A percentile compares a stretch with the other conserved stretches of the same genome.
Evolutionary conservation across 2,888 invertebrate species (phyloP).

Genomic region (Didymodactylos carnosus): DNA sequence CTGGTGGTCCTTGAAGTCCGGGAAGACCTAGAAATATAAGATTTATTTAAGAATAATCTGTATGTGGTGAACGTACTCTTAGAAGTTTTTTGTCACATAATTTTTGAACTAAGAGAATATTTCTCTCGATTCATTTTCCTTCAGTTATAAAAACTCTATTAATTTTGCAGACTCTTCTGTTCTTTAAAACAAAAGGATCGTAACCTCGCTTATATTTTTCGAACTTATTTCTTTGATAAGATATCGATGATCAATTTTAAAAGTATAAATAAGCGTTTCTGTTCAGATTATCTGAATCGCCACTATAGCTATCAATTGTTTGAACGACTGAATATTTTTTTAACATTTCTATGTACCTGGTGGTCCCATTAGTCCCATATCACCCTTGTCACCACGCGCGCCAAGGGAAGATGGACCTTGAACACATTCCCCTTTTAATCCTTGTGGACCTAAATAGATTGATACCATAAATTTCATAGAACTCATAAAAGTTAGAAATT

Average conservation of each 20-base stretch:
- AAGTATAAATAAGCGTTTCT: too few relatives aligned
- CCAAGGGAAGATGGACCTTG: not conserved
- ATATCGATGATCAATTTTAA: too few relatives aligned
- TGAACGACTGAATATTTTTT: conserved; percentile 8
- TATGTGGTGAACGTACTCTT: not conserved
- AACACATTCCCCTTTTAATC: not conserved
- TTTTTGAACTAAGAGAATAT: not conserved
- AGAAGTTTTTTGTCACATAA: too few relatives aligned
- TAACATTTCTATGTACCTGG: not conserved
- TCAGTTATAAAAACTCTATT: too few relatives aligned
- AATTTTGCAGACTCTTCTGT: too few relatives aligned
- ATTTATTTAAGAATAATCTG: not conserved
- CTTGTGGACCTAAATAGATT: not conserved
- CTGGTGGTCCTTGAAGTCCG: not conserved
- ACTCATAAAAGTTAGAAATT: too few relatives aligned
- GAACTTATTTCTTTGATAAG: too few relatives aligned
- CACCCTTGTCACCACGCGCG: not conserved
- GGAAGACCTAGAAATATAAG: not conserved
- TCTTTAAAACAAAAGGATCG: too few relatives aligned
- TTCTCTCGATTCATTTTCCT: too few relatives aligned
- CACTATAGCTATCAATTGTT: not conserved
- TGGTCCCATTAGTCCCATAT: not conserved
- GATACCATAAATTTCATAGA: not conserved
- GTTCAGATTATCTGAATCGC: not conserved
- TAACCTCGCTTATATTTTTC: too few relatives aligned